Evolutionary conservation across 2,888 invertebrate species (phyloP).

Genomic region (Cantharis flavilabris): DNA sequence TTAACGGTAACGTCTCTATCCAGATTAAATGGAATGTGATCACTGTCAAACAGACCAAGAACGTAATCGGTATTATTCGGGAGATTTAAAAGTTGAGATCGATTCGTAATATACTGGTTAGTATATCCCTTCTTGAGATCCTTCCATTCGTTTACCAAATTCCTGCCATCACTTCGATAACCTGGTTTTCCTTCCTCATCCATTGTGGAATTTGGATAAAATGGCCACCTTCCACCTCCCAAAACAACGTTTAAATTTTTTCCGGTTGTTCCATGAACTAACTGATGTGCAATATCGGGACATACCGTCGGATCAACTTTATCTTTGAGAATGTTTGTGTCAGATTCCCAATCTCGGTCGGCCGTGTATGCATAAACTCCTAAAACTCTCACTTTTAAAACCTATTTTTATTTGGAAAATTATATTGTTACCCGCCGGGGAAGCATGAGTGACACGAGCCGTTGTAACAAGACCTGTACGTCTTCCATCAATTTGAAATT

Average conservation of each 20-base stretch:
- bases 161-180: not conserved
- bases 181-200: conserved; percentile 52
- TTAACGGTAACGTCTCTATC: conserved; percentile 43
- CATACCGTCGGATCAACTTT: conserved; percentile 61
- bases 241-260: conserved; percentile 72
- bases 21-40: not conserved
- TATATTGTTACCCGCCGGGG: conserved; percentile 63
- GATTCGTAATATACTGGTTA: not conserved
- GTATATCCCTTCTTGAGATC: not conserved
- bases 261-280: conserved; percentile 69
- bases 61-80: not conserved
- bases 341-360: conserved; percentile 74
- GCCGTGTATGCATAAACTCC: conserved; percentile 72
- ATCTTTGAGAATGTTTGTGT: conserved; percentile 60
- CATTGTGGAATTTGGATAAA: conserved; percentile 61
- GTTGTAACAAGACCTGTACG: conserved; percentile 75
- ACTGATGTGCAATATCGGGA: conserved; percentile 74
- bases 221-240: conserved; percentile 74
- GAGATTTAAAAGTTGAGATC: not conserved
- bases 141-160: not conserved
- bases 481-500: conserved; percentile 71
- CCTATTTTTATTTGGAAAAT: not conserved
- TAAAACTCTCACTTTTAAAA: not conserved
- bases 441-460: conserved; percentile 78
- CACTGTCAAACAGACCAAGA: not conserved